phyloP scores from a whole-genome alignment of 2,797 vertebrate genomes.

The Melopsittacus undulatus region DNA sequence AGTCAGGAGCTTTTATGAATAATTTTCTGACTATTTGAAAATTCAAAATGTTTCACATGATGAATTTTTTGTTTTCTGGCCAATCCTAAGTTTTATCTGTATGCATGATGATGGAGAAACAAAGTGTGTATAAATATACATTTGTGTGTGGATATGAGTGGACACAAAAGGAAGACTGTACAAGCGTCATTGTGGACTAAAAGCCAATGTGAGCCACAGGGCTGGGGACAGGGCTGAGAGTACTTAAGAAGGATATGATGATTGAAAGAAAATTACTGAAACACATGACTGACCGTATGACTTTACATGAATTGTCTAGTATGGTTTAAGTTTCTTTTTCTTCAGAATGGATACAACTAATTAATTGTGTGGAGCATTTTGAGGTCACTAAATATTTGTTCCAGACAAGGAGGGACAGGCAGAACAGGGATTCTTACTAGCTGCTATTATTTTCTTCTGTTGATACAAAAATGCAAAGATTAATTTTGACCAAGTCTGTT shows the following conservation, averaged over 20 bases:
- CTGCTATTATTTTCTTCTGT: neutral
- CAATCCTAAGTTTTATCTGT: neutral
- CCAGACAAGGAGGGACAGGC: neutral
- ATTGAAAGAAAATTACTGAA: neutral
- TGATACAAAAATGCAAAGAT: neutral
- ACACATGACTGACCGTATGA: neutral
- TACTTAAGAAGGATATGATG: neutral
- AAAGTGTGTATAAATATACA: neutral
- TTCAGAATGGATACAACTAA: neutral
- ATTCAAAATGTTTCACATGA: neutral
- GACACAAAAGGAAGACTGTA: neutral
- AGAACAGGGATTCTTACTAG: neutral
- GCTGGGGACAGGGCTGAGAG: neutral
- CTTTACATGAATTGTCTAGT: neutral
- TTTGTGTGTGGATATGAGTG: neutral
- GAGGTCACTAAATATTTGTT: neutral
- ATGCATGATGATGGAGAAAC: neutral
- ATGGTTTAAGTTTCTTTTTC: neutral
- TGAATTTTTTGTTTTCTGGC: neutral
- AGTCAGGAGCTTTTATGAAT: neutral
- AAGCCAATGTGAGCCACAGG: neutral
- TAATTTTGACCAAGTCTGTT: neutral
- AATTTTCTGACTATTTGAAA: neutral
- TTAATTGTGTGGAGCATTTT: neutral
- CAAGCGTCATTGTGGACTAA: neutral